phyloP scores from a whole-genome alignment of 1,140 invertebrate genomes.

The Monomorium pharaonis region DNA sequence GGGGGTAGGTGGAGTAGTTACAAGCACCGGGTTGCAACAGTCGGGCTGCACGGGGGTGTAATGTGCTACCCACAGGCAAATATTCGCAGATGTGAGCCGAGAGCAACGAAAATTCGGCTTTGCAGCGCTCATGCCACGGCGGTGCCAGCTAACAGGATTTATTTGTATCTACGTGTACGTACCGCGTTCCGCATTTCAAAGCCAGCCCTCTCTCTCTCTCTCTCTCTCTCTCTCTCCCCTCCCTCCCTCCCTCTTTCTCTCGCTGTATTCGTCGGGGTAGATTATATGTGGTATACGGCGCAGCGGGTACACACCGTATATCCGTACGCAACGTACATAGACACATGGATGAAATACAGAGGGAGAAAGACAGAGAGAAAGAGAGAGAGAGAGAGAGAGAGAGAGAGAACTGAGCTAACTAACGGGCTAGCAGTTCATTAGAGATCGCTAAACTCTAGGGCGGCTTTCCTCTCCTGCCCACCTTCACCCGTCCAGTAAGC shows the following conservation, averaged over 20 bases:
- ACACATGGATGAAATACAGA: not conserved
- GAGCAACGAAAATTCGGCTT: constrained; percentile 74
- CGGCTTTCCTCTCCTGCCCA: not conserved
- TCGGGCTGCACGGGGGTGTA: constrained; percentile 39
- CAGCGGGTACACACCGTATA: constrained; percentile 41
- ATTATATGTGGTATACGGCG: constrained; percentile 12
- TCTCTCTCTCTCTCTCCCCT: constrained; percentile 13
- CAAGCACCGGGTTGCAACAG: constrained; percentile 47
- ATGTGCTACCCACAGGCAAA: constrained; percentile 73
- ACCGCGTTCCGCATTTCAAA: constrained; percentile 49
- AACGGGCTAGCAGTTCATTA: constrained; percentile 77
- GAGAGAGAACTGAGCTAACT: constrained; percentile 65
- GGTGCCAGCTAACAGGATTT: constrained; percentile 74
- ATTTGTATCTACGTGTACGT: constrained; percentile 71
- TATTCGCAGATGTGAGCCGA: constrained; percentile 74
- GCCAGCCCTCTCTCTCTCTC: constrained; percentile 12
- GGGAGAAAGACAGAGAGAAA: too few species aligned
- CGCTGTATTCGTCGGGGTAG: not conserved
- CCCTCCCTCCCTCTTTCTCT: too few species aligned
- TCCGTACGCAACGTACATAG: not conserved
- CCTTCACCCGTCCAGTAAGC: constrained; percentile 12
- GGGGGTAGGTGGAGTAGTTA: not conserved
- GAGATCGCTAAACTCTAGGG: constrained; percentile 77
- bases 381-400: constrained; percentile 17
- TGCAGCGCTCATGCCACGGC: constrained; percentile 61